Base-by-base conservation (phyloP, 2,797 vertebrate genomes). In the Hybognathus amarus region DNA sequence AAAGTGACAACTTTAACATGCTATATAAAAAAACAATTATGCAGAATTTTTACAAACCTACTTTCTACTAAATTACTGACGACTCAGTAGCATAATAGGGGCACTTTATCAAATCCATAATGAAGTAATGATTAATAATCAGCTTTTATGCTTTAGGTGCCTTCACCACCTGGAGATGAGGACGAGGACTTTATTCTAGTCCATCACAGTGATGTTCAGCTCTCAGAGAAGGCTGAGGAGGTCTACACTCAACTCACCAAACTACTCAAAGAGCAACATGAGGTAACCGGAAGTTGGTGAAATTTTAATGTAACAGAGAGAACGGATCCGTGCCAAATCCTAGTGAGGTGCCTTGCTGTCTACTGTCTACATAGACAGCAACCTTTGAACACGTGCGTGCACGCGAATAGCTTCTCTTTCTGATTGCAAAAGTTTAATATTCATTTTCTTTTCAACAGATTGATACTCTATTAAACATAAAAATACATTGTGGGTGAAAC, bases 111-210 rank as follows among this genome's bases (percentile, higher is more conserved):
- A 33, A 63, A 40, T 63, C 12, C 7, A 52, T 33, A 80, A 80
- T 68, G 4, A 27, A 24, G 6, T 74, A 9, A 40, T 40, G n/a
- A 69, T n/a, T 59, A 56, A 42, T 56, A 27, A 77, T 42, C n/a
- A 2, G 54, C 11, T 24, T 38, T 61, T 85, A 30, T 83, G 36
- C 45, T 56, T 22, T 83, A 99, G 98, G 92, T 98, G 66, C 97
- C 97, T 47, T 97, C 97, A 73, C 97, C 96, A 52, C 96, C 95
- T 71, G 97, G 96, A 87, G 97, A 98, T 6, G 95, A 95, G 76
- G 97, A 98, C 0, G 95, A 95, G 4, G 97, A 97, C 90, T 99
- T 99, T 91, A 97, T 99, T 90, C 91, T 99, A 85, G 95, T 99
- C 77, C 96, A 97, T 90, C 97, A 97, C 77, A 96, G 95, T n/a